Conservation (phyloP, 2,888 invertebrate genomes). For the Lagria hirta region DNA sequence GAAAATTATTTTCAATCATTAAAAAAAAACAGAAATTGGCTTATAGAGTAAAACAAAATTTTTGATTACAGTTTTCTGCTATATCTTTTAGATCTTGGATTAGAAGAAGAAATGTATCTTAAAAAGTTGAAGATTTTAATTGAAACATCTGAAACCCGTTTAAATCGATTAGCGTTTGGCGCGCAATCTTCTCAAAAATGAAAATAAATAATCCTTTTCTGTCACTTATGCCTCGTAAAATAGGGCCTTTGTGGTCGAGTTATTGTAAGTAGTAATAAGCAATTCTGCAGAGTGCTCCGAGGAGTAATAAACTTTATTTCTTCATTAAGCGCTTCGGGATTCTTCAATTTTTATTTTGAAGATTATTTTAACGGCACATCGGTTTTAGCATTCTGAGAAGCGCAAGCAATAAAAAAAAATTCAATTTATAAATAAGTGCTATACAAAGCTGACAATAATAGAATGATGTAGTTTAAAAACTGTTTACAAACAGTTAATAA, state of each 20-base stretch:
- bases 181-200: constrained; percentile 20
- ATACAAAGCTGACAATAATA: too few species aligned
- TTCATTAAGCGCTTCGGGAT: constrained; percentile 32
- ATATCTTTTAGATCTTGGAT: too few species aligned
- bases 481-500: too few species aligned
- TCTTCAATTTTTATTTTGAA: constrained; percentile 26
- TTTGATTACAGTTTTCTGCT: too few species aligned
- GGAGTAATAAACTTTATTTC: constrained; percentile 36
- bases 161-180: constrained; percentile 5
- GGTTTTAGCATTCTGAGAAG: too few species aligned
- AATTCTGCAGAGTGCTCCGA: constrained; percentile 30
- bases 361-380: constrained; percentile 23
- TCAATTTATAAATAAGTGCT: too few species aligned
- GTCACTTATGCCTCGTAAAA: constrained; percentile 27
- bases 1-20: too few species aligned
- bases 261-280: constrained; percentile 30
- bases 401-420: too few species aligned
- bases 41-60: too few species aligned
- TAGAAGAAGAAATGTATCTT: too few species aligned
- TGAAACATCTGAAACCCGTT: constrained; percentile 9
- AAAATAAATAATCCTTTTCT: constrained; percentile 22
- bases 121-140: constrained; percentile 11
- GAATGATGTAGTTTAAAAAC: too few species aligned
- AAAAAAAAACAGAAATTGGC: too few species aligned
- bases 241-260: constrained; percentile 20